phyloP scores from a whole-genome alignment of 2,797 vertebrate species.

The Ptychobarbus kaznakovi region DNA sequence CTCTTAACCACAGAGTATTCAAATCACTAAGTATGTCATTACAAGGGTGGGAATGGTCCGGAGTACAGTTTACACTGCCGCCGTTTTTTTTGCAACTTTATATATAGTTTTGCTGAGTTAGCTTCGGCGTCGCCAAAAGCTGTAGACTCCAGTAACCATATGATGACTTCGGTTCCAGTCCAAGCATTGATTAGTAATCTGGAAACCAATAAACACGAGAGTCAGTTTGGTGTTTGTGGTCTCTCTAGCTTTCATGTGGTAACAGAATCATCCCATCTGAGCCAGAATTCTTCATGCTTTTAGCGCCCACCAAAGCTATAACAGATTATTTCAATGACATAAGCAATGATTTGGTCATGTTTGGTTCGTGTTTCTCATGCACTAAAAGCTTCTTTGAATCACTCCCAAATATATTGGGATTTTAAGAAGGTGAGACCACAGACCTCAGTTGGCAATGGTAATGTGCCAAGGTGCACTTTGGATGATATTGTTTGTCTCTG shows the following conservation, averaged over 20 bases:
- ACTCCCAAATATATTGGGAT: conserved; percentile 5
- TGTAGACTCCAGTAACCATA: conserved; percentile 13
- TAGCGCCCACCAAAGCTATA: background rate
- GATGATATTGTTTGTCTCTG: background rate
- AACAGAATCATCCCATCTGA: conserved; percentile 13
- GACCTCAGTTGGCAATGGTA: background rate
- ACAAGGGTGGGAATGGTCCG: background rate
- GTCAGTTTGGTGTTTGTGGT: conserved; percentile 15
- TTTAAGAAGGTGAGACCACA: conserved; percentile 27
- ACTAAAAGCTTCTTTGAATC: conserved; percentile 25
- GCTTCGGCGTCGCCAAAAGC: background rate
- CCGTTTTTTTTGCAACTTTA: background rate
- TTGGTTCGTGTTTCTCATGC: conserved; percentile 19
- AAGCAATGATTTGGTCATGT: conserved; percentile 21
- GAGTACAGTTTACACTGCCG: background rate
- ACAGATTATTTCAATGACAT: conserved; percentile 8
- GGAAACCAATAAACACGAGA: conserved; percentile 4
- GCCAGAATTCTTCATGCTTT: conserved; percentile 17
- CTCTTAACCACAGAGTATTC: conserved; percentile 1
- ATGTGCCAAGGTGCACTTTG: background rate
- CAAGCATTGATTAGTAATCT: conserved; percentile 24
- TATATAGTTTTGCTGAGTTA: conserved; percentile 16
- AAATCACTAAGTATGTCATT: conserved; percentile 20
- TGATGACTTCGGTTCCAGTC: background rate
- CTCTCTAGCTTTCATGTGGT: conserved; percentile 21